Percentiles rank a stretch among this genome's conserved stretches.
Evolutionary conservation across 2,888 invertebrate genomes (phyloP).

Genomic region (Clostera curtula): DNA sequence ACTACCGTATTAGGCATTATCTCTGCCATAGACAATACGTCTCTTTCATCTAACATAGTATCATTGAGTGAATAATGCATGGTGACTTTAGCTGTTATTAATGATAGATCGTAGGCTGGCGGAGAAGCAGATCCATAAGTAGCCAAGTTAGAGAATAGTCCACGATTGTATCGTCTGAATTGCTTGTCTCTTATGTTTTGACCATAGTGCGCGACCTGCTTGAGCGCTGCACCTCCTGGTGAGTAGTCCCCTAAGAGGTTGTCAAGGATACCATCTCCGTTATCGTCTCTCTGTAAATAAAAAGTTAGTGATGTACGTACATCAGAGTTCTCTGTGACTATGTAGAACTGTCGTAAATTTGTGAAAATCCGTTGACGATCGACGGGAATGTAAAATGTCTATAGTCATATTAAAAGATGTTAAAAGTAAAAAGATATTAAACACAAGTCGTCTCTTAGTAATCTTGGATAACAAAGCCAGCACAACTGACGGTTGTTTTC

Average conservation of each 20-base stretch:
- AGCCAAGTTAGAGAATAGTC: conserved; percentile 25
- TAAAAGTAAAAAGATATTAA: too few relatives aligned
- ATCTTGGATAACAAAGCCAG: too few relatives aligned
- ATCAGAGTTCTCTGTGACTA: too few relatives aligned
- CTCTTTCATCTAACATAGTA: conserved; percentile 35
- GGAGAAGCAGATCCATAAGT: conserved; percentile 33
- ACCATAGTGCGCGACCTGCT: conserved; percentile 52
- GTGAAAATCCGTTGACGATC: too few relatives aligned
- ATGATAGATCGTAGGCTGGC: conserved; percentile 38
- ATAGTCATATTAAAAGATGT: too few relatives aligned
- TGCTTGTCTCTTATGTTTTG: conserved; percentile 45
- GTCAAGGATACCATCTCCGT: not conserved
- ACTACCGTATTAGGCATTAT: conserved; percentile 38
- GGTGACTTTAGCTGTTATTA: conserved; percentile 34
- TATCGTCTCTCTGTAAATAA: conserved; percentile 10
- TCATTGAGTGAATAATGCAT: conserved; percentile 49
- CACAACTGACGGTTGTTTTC: too few relatives aligned
- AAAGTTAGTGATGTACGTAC: not conserved
- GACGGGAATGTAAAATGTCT: too few relatives aligned
- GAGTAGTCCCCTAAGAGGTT: conserved; percentile 6
- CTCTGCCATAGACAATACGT: conserved; percentile 41
- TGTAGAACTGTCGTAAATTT: too few relatives aligned
- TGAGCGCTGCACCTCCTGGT: conserved; percentile 37
- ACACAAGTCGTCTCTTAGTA: too few relatives aligned
- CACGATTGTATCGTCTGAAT: conserved; percentile 45